A percentile compares a stretch with the other conserved stretches of the same genome.
Evolutionary conservation across 2,797 vertebrate species (phyloP).

Genomic region (Chiloscyllium punctatum): DNA sequence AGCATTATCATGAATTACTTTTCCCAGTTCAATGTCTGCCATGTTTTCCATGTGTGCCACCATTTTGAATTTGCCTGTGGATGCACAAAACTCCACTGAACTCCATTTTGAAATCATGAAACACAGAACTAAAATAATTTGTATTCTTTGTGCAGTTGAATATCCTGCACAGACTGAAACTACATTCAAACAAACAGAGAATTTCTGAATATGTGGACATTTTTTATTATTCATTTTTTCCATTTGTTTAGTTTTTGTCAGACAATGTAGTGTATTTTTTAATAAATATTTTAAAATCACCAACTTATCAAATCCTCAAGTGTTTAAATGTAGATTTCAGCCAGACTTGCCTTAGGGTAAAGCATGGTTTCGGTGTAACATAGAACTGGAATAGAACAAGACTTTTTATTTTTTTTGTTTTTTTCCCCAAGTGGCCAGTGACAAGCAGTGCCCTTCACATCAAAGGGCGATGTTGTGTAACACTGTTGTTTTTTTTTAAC

Average conservation of each 20-base stretch:
- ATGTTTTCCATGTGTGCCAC: not conserved
- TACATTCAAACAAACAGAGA: not conserved
- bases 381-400: not conserved
- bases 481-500: no score
- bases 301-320: not conserved
- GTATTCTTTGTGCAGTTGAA: not conserved
- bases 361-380: not conserved
- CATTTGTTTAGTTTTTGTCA: not conserved
- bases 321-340: conserved; percentile 13
- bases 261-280: not conserved
- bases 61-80: not conserved
- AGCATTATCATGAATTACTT: not conserved
- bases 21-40: not conserved
- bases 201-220: not conserved
- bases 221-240: conserved; percentile 9
- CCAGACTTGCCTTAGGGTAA: not conserved
- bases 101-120: not conserved
- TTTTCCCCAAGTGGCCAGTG: no score
- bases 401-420: no score
- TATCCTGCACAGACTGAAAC: not conserved
- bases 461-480: no score
- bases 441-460: no score
- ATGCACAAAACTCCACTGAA: not conserved
- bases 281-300: not conserved
- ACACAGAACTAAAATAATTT: not conserved